These are phyloP conservation scores for Drosophila baimaii DNA, from an alignment of 1,140 invertebrate genomes.

Conservation along the genomic window DNA sequence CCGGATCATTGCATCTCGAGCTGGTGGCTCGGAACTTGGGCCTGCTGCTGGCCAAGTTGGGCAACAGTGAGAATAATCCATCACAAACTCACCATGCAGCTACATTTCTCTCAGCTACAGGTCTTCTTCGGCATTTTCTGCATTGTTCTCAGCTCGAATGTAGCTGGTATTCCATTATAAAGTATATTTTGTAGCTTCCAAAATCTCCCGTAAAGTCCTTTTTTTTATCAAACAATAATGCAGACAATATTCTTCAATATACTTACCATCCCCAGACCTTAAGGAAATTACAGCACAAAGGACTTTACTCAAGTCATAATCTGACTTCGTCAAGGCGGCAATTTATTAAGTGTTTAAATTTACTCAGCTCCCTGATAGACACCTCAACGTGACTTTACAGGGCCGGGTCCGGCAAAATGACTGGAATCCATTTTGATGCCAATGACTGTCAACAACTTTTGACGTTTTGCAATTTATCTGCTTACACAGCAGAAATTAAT, in stretches of 20 bases:
- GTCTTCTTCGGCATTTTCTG: too few relatives aligned
- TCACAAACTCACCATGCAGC: too few relatives aligned
- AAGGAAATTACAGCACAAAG: background rate
- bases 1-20: conserved; percentile 19
- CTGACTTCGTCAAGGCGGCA: conserved; percentile 2
- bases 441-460: conserved; percentile 72
- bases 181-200: background rate
- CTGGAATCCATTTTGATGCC: conserved; percentile 66
- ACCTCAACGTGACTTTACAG: conserved; percentile 36
- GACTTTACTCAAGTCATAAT: conserved; percentile 12
- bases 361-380: conserved; percentile 40
- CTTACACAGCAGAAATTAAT: conserved; percentile 80
- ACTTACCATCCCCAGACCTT: background rate
- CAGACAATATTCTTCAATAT: background rate
- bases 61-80: background rate
- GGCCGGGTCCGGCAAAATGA: conserved; percentile 37
- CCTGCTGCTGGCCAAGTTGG: conserved; percentile 12
- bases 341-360: conserved; percentile 56
- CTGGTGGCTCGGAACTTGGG: background rate
- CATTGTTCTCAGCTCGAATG: too few relatives aligned
- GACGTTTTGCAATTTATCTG: conserved; percentile 79
- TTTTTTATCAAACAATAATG: background rate
- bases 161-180: too few relatives aligned
- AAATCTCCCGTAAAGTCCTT: too few relatives aligned
- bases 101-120: too few relatives aligned